Evolutionary conservation across 2,113 vertebrate species (phyloP).

Genomic region (Erythrolamprus reginae): DNA sequence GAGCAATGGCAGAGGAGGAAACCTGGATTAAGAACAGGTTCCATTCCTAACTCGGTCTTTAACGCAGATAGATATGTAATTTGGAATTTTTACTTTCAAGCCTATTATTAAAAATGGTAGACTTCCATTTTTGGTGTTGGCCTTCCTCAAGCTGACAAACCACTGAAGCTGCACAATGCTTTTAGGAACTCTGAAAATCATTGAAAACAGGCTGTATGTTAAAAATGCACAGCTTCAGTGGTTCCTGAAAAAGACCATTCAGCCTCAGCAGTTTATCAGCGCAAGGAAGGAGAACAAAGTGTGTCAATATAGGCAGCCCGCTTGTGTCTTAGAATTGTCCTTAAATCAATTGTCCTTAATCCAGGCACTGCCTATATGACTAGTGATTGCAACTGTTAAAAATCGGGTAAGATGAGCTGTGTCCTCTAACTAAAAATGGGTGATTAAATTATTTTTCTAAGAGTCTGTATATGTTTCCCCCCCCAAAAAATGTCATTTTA

Average conservation of each 20-base stretch:
- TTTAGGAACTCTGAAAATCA: background rate
- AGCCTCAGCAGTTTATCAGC: background rate
- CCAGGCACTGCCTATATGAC: background rate
- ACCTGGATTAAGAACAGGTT: background rate
- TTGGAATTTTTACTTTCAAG: background rate
- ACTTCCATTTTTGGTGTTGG: background rate
- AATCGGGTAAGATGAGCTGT: background rate
- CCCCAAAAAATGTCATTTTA: background rate
- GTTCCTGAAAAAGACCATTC: background rate
- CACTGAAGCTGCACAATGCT: background rate
- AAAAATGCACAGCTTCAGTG: background rate
- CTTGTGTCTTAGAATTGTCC: background rate
- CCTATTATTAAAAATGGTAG: background rate
- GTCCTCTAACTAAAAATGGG: constrained; percentile 11
- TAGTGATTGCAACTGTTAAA: constrained; percentile 8
- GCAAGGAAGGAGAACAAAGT: background rate
- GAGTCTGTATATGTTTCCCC: background rate
- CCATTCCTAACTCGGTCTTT: background rate
- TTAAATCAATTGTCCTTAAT: background rate
- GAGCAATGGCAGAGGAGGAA: background rate
- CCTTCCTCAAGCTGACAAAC: background rate
- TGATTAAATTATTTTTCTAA: background rate
- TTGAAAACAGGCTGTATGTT: background rate
- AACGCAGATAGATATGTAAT: background rate
- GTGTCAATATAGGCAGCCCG: background rate